Evolutionary conservation across 2,888 invertebrate species (phyloP), one percentile per base, ranked within the genome.

Genomic region (Leucophenga montana): DNA sequence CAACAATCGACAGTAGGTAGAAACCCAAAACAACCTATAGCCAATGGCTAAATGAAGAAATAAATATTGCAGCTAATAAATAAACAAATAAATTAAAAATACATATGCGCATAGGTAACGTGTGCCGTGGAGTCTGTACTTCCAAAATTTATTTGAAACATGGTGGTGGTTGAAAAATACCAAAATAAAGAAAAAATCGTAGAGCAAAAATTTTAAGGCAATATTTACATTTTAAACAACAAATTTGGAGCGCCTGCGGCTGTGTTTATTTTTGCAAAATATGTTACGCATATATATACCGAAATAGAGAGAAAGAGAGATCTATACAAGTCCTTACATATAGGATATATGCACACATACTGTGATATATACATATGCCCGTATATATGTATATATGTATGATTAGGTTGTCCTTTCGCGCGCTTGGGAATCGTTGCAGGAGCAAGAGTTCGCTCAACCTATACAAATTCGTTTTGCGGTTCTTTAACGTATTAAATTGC

Each of bases 61-160:
- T 77, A 73, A 75, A 80, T 80, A 80, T 80, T 84, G 80, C 80
- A 83, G 82, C 80, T 84, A 83, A 79, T 80, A 83, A 83, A 78
- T 84, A 83, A 83, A 80, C 83, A 83, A 84, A 83, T 78, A 84
- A 75, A 83, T 83, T 83, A 82, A 74, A 83, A 76, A 78, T 77
- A 79, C 73, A 80, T 83, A 80, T n/a, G n/a, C 75, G 75, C 72
- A 70, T 46, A 64, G 53, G 48, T 44, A 56, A 48, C 31, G 50
- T 44, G 50, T 66, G 16, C 46, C 48, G 16, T 13, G 11, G 14
- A 8, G 13, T 53, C n/a, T 11, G 61, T 20, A 57, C 46, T n/a
- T n/a, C n/a, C n/a, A n/a, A n/a, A n/a, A n/a, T 48, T 65, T 66
- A 67, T 72, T 74, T 72, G 67, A 70, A 64, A 69, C 71, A 57